Evolutionary conservation across 2,113 vertebrate species (phyloP).

Genomic region (Setophaga petechia): DNA sequence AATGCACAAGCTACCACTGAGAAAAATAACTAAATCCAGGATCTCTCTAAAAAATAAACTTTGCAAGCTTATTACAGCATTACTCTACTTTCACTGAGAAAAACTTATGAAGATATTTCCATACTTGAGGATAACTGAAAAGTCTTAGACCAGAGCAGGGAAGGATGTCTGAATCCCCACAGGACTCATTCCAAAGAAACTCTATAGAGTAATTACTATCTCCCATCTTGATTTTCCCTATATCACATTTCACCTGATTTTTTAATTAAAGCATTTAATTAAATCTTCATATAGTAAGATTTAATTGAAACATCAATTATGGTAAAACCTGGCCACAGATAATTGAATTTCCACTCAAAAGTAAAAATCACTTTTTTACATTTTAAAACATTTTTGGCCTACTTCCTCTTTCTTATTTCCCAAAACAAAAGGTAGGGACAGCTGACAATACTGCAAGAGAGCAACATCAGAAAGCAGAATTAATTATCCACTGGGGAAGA

Average conservation of each 20-base stretch:
- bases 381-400: background rate
- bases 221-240: background rate
- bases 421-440: background rate
- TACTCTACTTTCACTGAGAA: background rate
- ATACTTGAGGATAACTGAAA: background rate
- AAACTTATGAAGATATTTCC: background rate
- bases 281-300: conserved; percentile 3
- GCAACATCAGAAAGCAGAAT: background rate
- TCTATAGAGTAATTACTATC: background rate
- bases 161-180: background rate
- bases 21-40: background rate
- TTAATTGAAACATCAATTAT: conserved; percentile 14
- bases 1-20: background rate
- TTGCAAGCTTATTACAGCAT: background rate
- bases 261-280: conserved; percentile 43
- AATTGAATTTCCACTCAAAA: conserved; percentile 8
- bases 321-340: background rate
- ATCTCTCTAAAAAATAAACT: background rate
- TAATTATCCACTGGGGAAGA: background rate
- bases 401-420: background rate
- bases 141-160: background rate
- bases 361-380: background rate
- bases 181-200: background rate
- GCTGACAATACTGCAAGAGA: background rate
- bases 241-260: background rate